phyloP scores from a whole-genome alignment of 2,797 vertebrate genomes.

The Nannoperca obscura region DNA sequence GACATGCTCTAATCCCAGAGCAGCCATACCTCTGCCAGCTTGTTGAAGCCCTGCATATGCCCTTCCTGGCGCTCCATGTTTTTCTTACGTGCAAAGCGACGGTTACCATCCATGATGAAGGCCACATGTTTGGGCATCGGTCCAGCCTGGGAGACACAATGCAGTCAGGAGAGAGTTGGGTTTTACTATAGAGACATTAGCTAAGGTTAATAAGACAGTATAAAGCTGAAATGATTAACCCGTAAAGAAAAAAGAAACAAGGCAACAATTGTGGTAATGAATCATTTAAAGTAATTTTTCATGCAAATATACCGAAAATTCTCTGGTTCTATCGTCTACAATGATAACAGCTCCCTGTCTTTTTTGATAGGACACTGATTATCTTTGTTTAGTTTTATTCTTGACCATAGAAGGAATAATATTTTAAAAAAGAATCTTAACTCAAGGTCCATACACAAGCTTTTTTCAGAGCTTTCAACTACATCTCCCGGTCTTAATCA shows the following conservation, averaged over 20 bases:
- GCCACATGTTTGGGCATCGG: constrained; percentile 97
- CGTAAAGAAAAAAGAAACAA: neutral
- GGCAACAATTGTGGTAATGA: neutral
- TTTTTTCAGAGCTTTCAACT: neutral
- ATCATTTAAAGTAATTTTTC: neutral
- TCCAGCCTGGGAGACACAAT: constrained; percentile 86
- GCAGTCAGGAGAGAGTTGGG: neutral
- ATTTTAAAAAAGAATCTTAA: neutral
- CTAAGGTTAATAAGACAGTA: neutral
- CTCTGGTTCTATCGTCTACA: neutral
- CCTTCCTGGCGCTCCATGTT: constrained; percentile 94
- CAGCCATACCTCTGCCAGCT: constrained; percentile 92
- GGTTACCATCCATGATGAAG: constrained; percentile 99
- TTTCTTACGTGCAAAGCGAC: constrained; percentile 94
- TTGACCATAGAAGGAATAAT: neutral
- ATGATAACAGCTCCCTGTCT: neutral
- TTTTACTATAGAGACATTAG: neutral
- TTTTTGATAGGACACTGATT: neutral
- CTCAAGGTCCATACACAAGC: neutral
- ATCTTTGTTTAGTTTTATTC: neutral
- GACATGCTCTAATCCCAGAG: neutral
- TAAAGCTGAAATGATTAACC: neutral
- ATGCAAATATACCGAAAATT: neutral
- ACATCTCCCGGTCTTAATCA: neutral
- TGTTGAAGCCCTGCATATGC: constrained; percentile 96